Conservation (phyloP, 2,888 invertebrate genomes). For the Drosophila antonietae region DNA sequence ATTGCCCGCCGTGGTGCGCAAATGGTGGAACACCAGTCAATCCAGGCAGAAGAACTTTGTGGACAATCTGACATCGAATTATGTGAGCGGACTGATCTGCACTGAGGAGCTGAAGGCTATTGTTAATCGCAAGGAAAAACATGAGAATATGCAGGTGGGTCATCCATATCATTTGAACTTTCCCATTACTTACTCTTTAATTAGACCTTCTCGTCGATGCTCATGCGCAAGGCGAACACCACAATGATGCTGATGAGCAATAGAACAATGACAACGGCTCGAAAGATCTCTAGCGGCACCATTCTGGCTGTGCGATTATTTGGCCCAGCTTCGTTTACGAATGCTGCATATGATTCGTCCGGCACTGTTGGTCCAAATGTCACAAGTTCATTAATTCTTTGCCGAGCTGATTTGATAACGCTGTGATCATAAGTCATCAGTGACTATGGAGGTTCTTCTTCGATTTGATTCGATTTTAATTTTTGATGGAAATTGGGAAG, state of each 20-base stretch:
- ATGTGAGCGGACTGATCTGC: conserved; percentile 89
- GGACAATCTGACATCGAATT: conserved; percentile 88
- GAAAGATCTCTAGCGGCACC: conserved; percentile 65
- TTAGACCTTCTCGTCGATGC: conserved; percentile 4
- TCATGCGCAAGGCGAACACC: conserved; percentile 51
- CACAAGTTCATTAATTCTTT: neutral
- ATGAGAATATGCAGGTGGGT: conserved; percentile 88
- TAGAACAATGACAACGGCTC: conserved; percentile 52
- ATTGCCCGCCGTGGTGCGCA: conserved; percentile 90
- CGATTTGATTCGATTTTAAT: neutral
- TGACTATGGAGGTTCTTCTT: neutral
- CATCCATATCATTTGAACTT: neutral
- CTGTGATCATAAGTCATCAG: neutral
- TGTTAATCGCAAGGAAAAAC: conserved; percentile 86
- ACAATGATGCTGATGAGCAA: conserved; percentile 46
- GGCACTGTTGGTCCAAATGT: neutral
- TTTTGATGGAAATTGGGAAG: neutral
- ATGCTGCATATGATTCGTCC: neutral
- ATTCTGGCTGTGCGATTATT: conserved; percentile 19
- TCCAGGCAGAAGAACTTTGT: conserved; percentile 88
- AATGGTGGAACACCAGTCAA: conserved; percentile 91
- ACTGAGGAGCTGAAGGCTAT: conserved; percentile 88
- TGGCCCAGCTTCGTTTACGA: neutral
- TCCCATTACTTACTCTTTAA: too few relatives aligned
- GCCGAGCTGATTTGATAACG: neutral